These are phyloP conservation scores for Watsonalla binaria DNA, from an alignment of 2,888 invertebrate species.

Conservation along the genomic window DNA sequence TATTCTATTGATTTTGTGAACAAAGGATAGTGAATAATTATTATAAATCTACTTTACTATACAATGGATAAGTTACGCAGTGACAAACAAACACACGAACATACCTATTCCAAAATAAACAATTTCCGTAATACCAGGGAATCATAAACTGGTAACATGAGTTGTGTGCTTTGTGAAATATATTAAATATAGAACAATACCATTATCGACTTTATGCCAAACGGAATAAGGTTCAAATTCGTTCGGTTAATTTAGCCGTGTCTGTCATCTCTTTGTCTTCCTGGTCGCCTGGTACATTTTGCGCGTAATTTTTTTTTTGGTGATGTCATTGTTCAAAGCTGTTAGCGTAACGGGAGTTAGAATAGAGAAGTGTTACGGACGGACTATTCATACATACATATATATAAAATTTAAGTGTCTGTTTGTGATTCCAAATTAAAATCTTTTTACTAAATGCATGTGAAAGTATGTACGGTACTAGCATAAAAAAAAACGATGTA, in stretches of 20 bases:
- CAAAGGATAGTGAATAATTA: neutral
- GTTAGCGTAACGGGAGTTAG: too few species aligned
- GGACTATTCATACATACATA: too few species aligned
- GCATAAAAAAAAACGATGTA: too few species aligned
- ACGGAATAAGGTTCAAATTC: neutral
- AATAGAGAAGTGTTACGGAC: too few species aligned
- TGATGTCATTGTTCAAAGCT: neutral
- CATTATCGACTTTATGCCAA: neutral
- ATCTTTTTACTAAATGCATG: too few species aligned
- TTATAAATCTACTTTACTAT: too few species aligned
- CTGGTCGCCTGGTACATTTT: slow-evolving; percentile 27
- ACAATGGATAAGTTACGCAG: too few species aligned
- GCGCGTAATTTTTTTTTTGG: slow-evolving; percentile 21
- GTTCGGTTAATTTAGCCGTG: neutral
- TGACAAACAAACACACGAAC: too few species aligned
- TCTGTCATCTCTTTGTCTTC: slow-evolving; percentile 17
- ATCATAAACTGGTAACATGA: neutral
- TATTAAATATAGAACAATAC: neutral
- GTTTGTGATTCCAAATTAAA: too few species aligned
- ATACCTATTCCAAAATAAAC: too few species aligned
- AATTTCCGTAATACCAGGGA: neutral
- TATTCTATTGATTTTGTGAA: neutral
- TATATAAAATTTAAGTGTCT: too few species aligned
- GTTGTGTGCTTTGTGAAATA: neutral
- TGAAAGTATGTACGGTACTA: too few species aligned